These are phyloP conservation scores for Leptinotarsa undecemlineata DNA, from an alignment of 1,140 invertebrate genomes.

Conservation along the genomic window DNA sequence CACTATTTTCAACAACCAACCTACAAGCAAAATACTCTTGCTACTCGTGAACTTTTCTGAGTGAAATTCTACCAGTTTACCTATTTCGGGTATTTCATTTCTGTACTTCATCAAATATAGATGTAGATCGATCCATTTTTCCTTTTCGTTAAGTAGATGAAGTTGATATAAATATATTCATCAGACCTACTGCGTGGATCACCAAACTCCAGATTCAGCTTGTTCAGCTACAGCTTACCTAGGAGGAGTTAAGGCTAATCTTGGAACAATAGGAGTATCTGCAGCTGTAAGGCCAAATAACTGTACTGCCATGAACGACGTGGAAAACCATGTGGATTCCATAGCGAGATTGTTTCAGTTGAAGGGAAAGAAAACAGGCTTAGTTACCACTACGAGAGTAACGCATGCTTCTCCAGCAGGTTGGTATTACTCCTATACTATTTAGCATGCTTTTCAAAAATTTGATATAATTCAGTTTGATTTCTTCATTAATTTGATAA, in stretches of 20 bases:
- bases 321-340: constrained; percentile 64
- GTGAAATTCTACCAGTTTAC: too few relatives aligned
- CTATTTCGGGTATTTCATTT: too few relatives aligned
- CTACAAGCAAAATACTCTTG: too few relatives aligned
- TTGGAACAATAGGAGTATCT: constrained; percentile 76
- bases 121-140: too few relatives aligned
- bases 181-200: constrained; percentile 82
- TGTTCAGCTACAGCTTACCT: constrained; percentile 78
- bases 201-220: constrained; percentile 74
- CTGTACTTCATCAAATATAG: too few relatives aligned
- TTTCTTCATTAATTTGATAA: too few relatives aligned
- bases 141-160: too few relatives aligned
- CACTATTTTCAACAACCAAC: too few relatives aligned
- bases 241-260: constrained; percentile 83
- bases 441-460: too few relatives aligned
- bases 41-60: too few relatives aligned
- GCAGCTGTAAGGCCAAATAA: constrained; percentile 64
- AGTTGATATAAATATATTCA: too few relatives aligned
- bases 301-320: constrained; percentile 62
- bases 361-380: constrained; percentile 73
- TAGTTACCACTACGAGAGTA: constrained; percentile 79
- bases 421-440: not conserved
- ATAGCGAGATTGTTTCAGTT: constrained; percentile 74
- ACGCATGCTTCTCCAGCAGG: constrained; percentile 78
- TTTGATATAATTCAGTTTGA: too few relatives aligned